Percentiles rank a stretch among this genome's conserved stretches.
These are phyloP conservation scores for Zaprionus capensis DNA, from an alignment of 1,140 invertebrate species.

Conservation along the genomic window DNA sequence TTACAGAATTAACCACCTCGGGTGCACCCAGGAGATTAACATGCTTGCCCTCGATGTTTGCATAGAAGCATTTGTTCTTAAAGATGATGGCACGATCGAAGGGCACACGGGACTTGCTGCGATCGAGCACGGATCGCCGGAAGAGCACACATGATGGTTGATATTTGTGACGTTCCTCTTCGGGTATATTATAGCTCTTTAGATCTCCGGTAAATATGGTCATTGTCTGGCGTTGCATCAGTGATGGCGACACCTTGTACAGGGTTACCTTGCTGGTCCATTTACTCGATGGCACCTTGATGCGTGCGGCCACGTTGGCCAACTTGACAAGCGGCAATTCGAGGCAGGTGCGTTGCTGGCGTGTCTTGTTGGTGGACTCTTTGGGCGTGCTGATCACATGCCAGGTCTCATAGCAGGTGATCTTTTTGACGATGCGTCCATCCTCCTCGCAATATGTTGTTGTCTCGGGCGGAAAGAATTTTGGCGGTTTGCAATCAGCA, in stretches of 20 bases:
- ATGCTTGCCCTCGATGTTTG: slow-evolving; percentile 83
- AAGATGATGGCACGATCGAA: slow-evolving; percentile 83
- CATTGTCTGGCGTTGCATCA: slow-evolving; percentile 60
- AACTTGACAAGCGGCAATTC: slow-evolving; percentile 75
- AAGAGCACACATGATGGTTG: slow-evolving; percentile 82
- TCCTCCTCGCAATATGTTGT: slow-evolving; percentile 74
- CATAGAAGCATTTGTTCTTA: slow-evolving; percentile 81
- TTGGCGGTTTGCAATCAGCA: slow-evolving; percentile 26
- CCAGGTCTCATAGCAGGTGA: slow-evolving; percentile 84
- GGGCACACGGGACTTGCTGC: slow-evolving; percentile 64
- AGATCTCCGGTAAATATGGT: slow-evolving; percentile 80
- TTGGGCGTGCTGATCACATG: slow-evolving; percentile 73
- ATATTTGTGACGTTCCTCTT: slow-evolving; percentile 77
- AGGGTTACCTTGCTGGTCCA: slow-evolving; percentile 82
- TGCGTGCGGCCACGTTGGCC: slow-evolving; percentile 65
- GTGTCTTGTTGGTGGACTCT: slow-evolving; percentile 33
- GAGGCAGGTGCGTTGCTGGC: slow-evolving; percentile 67
- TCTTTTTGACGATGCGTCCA: slow-evolving; percentile 82
- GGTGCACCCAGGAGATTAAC: slow-evolving; percentile 79
- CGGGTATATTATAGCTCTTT: slow-evolving; percentile 68
- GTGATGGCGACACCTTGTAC: slow-evolving; percentile 67
- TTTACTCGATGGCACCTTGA: slow-evolving; percentile 61
- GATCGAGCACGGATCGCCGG: slow-evolving; percentile 59
- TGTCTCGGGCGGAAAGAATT: slow-evolving; percentile 74
- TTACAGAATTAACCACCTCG: slow-evolving; percentile 47